Base-by-base conservation (phyloP, 2,113 vertebrate genomes). In the Vulpes lagopus region DNA sequence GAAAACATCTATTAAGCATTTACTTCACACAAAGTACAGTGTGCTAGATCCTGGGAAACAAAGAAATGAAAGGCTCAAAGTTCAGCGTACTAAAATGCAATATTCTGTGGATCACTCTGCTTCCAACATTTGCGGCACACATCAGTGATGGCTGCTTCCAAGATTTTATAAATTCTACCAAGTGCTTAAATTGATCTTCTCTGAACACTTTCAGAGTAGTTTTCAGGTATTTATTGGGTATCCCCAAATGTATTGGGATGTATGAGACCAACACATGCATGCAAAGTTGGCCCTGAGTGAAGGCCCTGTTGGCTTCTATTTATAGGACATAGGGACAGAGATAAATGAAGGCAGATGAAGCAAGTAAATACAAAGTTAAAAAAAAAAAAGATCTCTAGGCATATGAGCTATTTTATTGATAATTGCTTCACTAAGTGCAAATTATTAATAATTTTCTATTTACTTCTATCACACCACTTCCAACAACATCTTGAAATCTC, bases 1-100 rank as follows among this genome's bases (percentile, higher is more conserved):
- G 20, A 64, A 79, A 96, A 85, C 11, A 86, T 38, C 51, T 95
- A 19, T 76, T 69, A 88, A 87, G 25, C n/a, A 89, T 16, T 91
- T 79, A n/a, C 11, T 69, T 83, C 51, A 85, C 30, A 69, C 32
- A 25, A 67, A 49, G 2, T 14, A 55, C 19, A 32, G 3, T 55
- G 20, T 65, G 9, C 38, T 80, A 27, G 57, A 49, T 64, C 27
- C 30, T 67, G 43, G 38, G 62, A 59, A 59, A 71, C 22, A 88
- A 43, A 27, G 35, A 69, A 78, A 69, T 32, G 59, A 92, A 65
- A 86, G 71, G 9, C 27, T 76, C 35, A 35, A 94, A 65, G 19
- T 30, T 57, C 62, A 38, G 10, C 10, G 79, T 19, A 10, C 2
- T 49, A 20, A 82, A 25, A 8, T 65, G 23, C 11, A 10, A 23